A percentile compares a stretch with the other conserved stretches of the same genome.
These are phyloP conservation scores for Bibio marci DNA, from an alignment of 2,888 invertebrate genomes.

Conservation along the genomic window DNA sequence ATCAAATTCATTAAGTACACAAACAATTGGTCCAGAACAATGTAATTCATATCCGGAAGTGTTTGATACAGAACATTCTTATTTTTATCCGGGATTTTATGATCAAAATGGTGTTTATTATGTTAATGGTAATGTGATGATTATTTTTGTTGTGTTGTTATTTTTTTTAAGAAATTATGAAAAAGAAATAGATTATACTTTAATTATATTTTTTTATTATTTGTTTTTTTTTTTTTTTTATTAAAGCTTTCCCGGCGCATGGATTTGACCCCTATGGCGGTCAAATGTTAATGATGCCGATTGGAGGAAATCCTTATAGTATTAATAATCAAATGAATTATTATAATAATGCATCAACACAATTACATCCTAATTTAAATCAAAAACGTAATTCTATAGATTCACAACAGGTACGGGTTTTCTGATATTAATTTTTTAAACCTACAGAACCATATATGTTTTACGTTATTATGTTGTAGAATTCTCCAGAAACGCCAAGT, in stretches of 20 bases:
- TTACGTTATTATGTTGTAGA: too few relatives aligned
- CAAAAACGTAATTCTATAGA: slow-evolving; percentile 3
- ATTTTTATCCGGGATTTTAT: slow-evolving; percentile 24
- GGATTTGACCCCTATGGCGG: slow-evolving; percentile 12
- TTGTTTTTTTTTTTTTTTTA: neutral
- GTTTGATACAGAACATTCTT: slow-evolving; percentile 10
- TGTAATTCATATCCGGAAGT: slow-evolving; percentile 10
- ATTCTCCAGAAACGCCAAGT: slow-evolving; percentile 2
- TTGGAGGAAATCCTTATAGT: slow-evolving; percentile 11
- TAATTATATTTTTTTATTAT: too few relatives aligned
- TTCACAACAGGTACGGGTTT: slow-evolving; percentile 2
- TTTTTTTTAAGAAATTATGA: too few relatives aligned
- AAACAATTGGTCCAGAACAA: slow-evolving; percentile 9
- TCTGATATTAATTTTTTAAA: too few relatives aligned
- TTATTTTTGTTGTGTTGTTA: too few relatives aligned
- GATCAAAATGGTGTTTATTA: slow-evolving; percentile 33
- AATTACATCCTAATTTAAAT: neutral
- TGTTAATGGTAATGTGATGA: slow-evolving; percentile 34
- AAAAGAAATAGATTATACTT: too few relatives aligned
- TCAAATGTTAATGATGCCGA: slow-evolving; percentile 14
- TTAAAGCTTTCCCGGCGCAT: slow-evolving; percentile 10
- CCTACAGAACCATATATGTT: too few relatives aligned
- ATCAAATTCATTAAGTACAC: slow-evolving; percentile 11
- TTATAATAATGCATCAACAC: slow-evolving; percentile 1
- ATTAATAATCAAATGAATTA: slow-evolving; percentile 9